These are phyloP conservation scores for Poeciliopsis gracilis DNA, from an alignment of 2,797 vertebrate species.

Conservation along the genomic window DNA sequence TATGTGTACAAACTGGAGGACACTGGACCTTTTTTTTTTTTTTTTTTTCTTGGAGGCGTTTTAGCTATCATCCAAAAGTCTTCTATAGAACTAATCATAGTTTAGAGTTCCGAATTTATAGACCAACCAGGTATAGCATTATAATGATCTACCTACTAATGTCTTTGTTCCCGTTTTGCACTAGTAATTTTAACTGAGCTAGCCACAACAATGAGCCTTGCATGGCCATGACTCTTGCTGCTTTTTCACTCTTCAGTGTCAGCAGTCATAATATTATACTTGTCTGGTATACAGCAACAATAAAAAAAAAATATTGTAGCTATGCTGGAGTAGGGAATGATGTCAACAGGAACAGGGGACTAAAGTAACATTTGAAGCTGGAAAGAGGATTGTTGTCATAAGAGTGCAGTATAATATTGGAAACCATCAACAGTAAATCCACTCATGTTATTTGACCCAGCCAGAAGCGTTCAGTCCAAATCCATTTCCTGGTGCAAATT, in stretches of 20 bases:
- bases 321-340: neutral
- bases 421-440: conserved; percentile 46
- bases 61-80: neutral
- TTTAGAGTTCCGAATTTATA: neutral
- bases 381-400: conserved; percentile 9
- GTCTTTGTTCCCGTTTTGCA: neutral
- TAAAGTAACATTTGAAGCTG: neutral
- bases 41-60: neutral
- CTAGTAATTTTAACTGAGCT: neutral
- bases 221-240: neutral
- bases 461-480: conserved; percentile 35
- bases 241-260: neutral
- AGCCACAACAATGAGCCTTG: neutral
- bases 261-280: neutral
- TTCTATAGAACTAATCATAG: neutral
- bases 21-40: neutral
- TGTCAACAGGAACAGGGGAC: neutral
- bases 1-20: neutral
- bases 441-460: conserved; percentile 7
- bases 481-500: conserved; percentile 35
- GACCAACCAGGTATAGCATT: neutral
- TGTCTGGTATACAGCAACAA: neutral
- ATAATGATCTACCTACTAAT: neutral
- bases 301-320: neutral
- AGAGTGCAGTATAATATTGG: conserved; percentile 20